Percentiles rank a stretch among this genome's conserved stretches.
These are phyloP conservation scores for Micromussa lordhowensis DNA, from an alignment of 92 coral and sea anemone genomes.

Conservation along the genomic window DNA sequence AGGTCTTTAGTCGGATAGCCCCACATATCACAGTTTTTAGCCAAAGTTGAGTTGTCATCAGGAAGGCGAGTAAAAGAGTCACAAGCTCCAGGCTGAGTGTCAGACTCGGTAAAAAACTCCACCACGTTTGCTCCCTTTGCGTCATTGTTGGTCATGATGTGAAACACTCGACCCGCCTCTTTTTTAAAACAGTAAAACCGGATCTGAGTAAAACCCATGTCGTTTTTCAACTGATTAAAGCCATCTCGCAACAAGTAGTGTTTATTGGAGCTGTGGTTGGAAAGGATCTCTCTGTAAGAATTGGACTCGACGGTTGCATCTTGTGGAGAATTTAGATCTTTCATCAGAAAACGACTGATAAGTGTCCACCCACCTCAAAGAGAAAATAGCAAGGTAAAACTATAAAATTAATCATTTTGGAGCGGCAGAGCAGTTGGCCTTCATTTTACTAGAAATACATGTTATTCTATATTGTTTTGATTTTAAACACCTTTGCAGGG, in stretches of 20 bases:
- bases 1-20: conserved; percentile 11
- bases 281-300: conserved; percentile 8
- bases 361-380: conserved; percentile 25
- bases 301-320: not conserved
- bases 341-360: not conserved
- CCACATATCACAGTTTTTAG: conserved; percentile 52
- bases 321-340: not conserved
- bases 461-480: too few species aligned
- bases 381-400: not conserved
- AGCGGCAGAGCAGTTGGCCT: too few species aligned
- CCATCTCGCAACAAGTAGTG: conserved; percentile 5
- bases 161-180: conserved; percentile 45
- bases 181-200: conserved; percentile 61
- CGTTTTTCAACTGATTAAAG: conserved; percentile 23
- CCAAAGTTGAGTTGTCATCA: conserved; percentile 51
- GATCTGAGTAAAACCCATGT: conserved; percentile 55
- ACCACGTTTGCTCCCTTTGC: conserved; percentile 39
- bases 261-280: conserved; percentile 5
- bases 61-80: conserved; percentile 53
- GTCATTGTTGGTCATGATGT: conserved; percentile 59
- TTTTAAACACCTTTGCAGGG: too few species aligned
- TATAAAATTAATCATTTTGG: too few species aligned
- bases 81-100: conserved; percentile 36
- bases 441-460: too few species aligned
- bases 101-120: conserved; percentile 26